Percentiles rank a stretch among this genome's conserved stretches.
These are phyloP conservation scores for Papilio dardanus DNA, from an alignment of 1,140 invertebrate species.

Conservation along the genomic window DNA sequence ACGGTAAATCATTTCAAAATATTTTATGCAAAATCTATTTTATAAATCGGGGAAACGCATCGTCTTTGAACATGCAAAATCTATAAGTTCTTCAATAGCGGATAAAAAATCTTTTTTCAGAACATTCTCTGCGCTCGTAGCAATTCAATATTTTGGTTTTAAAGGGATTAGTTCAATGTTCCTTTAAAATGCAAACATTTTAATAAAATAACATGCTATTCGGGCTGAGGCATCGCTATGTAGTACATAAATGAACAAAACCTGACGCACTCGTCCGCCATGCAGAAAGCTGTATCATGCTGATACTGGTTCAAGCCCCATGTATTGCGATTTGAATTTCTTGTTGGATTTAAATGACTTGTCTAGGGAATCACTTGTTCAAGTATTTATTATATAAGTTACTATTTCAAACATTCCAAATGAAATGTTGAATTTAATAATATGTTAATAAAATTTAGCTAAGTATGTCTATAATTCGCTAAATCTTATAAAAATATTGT, in stretches of 20 bases:
- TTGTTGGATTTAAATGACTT: constrained; percentile 14
- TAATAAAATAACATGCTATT: constrained; percentile 73
- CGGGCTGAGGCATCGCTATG: constrained; percentile 78
- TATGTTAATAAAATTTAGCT: constrained; percentile 10
- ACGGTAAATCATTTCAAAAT: constrained; percentile 46
- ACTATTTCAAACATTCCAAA: constrained; percentile 9
- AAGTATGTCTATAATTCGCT: constrained; percentile 2
- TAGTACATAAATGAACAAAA: constrained; percentile 72
- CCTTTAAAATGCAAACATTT: constrained; percentile 49
- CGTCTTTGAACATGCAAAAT: constrained; percentile 71
- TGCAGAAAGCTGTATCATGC: constrained; percentile 81
- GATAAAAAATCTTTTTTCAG: constrained; percentile 44
- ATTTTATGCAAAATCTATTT: constrained; percentile 61
- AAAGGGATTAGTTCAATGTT: constrained; percentile 28
- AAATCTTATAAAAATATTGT: constrained; percentile 6
- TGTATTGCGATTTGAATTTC: constrained; percentile 30
- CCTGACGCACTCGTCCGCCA: constrained; percentile 75
- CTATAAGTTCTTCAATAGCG: constrained; percentile 57
- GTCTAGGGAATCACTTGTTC: constrained; percentile 3
- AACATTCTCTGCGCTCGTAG: constrained; percentile 58
- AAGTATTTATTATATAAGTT: not conserved
- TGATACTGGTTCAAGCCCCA: constrained; percentile 70
- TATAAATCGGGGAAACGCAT: constrained; percentile 64
- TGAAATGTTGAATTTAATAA: not conserved
- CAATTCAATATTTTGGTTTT: constrained; percentile 59